phyloP scores from a whole-genome alignment of 2,888 invertebrate genomes.

The Ypsolopha sequella region DNA sequence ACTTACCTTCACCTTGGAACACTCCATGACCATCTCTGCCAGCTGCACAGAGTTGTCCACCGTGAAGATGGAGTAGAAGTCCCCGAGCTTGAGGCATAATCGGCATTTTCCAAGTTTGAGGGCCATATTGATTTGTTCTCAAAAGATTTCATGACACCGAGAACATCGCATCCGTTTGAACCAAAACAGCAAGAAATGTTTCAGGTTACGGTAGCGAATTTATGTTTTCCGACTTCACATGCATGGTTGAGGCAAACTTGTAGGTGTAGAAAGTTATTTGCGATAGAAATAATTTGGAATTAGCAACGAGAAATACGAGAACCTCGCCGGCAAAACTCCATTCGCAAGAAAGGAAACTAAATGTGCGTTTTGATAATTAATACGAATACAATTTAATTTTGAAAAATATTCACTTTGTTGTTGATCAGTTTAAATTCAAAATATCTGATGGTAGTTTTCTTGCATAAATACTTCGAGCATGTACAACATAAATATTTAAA shows the following conservation, averaged over 20 bases:
- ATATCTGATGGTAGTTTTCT: too few relatives aligned
- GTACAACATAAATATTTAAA: too few relatives aligned
- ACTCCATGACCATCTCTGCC: slow-evolving; percentile 67
- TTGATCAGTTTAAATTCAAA: too few relatives aligned
- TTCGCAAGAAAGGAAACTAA: too few relatives aligned
- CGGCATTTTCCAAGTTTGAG: slow-evolving; percentile 68
- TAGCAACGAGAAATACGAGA: too few relatives aligned
- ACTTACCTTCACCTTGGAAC: slow-evolving; percentile 54
- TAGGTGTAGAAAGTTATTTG: too few relatives aligned
- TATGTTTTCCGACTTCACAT: neutral
- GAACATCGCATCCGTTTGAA: slow-evolving; percentile 18
- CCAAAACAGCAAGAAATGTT: neutral
- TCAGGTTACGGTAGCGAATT: neutral
- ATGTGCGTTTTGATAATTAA: too few relatives aligned
- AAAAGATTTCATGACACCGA: slow-evolving; percentile 42
- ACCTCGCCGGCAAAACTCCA: too few relatives aligned
- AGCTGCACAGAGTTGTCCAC: slow-evolving; percentile 59
- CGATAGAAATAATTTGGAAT: too few relatives aligned
- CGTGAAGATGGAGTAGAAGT: slow-evolving; percentile 65
- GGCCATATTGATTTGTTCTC: slow-evolving; percentile 64
- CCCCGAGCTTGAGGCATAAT: slow-evolving; percentile 65
- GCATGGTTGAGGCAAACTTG: neutral
- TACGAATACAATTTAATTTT: too few relatives aligned
- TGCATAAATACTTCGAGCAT: too few relatives aligned
- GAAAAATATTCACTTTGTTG: too few relatives aligned